Conservation (phyloP, 2,888 invertebrate species). For the Drosophila merina region DNA sequence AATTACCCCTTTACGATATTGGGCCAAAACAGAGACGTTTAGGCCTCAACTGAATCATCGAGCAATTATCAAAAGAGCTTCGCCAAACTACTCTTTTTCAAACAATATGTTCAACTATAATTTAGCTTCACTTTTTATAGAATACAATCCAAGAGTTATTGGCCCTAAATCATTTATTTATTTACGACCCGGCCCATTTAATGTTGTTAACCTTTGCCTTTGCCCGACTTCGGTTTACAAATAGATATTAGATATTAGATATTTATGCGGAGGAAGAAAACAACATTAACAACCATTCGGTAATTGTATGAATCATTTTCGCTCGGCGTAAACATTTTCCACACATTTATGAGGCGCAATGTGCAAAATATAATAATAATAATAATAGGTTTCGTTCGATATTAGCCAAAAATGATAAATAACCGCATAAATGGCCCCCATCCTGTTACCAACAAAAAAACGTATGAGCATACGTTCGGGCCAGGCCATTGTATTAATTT, state of each 20-base stretch:
- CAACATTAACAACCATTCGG: conserved; percentile 58
- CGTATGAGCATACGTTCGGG: conserved; percentile 52
- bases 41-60: not conserved
- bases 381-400: conserved; percentile 67
- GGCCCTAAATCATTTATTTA: conserved; percentile 69
- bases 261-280: conserved; percentile 63
- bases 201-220: conserved; percentile 50
- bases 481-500: conserved; percentile 71
- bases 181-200: conserved; percentile 49
- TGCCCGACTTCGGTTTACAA: conserved; percentile 28
- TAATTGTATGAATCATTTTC: conserved; percentile 72
- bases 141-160: conserved; percentile 52
- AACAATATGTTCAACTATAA: conserved; percentile 18
- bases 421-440: conserved; percentile 59
- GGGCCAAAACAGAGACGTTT: conserved; percentile 16
- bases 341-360: conserved; percentile 58
- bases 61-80: not conserved
- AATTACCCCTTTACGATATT: conserved; percentile 75
- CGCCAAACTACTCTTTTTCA: conserved; percentile 1
- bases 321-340: conserved; percentile 47
- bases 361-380: conserved; percentile 74
- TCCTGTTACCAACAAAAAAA: not conserved
- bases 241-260: conserved; percentile 43
- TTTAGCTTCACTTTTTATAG: conserved; percentile 37
- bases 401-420: conserved; percentile 69